Base-by-base conservation (phyloP, 2,888 invertebrate genomes). In the Adineta ricciae region DNA sequence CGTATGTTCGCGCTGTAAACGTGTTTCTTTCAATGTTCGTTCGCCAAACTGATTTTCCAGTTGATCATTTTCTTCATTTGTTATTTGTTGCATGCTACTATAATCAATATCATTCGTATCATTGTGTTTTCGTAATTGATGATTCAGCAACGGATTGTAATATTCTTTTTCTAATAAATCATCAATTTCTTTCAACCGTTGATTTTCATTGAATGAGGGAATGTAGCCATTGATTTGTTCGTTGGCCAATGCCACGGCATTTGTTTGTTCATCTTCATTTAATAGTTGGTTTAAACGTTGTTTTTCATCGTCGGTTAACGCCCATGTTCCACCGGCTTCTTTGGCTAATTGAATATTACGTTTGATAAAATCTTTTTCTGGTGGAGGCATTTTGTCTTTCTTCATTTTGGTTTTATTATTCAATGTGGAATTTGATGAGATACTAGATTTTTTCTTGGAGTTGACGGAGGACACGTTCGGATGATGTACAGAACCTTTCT, bases 221-320 rank as follows among this genome's bases (percentile, higher is more conserved):
- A n/a, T 14, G n/a, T 78, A 78, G 11, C 78, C 78, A 41, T 78
- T 41, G 2, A 32, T 32, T 16, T 64, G 64, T 32, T 32, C 16
- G 32, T 32, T 32, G 7, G 32, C 5, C 32, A 64, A 32, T 19
- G 64, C 64, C 19, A 64, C 36, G 32, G 5, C 32, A 64, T 64
- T 64, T 3, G 7, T 32, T 41, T 73, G 56, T 11, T 84, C 85
- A 52, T 82, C 54, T 50, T 85, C 85, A 38, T 82, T n/a, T 56
- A 85, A 46, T 46, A 85, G 38, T 56, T 85, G 73, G 36, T 85
- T 84, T 36, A 85, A 46, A 36, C 85, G 72, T 85, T 85, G 83
- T 73, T 84, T 85, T 82, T 85, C 85, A 38, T 85, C 85, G 14
- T 85, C 85, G 8, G 85, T 85, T 83, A 85, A 78, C 46, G 85